Percentiles rank a stretch among this genome's conserved stretches.
Conservation (phyloP, 2,113 vertebrate species). For the Nibea albiflora region DNA sequence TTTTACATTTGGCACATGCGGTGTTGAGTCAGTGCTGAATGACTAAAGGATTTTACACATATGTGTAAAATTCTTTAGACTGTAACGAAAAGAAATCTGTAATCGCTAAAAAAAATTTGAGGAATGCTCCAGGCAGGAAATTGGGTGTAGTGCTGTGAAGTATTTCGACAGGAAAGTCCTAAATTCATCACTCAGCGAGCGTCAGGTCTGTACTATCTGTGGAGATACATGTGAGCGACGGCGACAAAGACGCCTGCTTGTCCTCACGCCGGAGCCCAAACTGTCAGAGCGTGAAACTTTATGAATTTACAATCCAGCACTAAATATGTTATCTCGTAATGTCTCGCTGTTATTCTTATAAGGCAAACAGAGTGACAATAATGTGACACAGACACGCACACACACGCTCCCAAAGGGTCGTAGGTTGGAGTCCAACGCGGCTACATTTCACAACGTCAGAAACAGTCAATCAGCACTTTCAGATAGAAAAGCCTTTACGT, state of each 20-base stretch:
- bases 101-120: constrained; percentile 34
- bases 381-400: constrained; percentile 49
- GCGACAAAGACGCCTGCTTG: constrained; percentile 8
- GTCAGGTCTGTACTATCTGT: not conserved
- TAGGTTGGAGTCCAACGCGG: constrained; percentile 71
- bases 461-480: constrained; percentile 50
- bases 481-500: constrained; percentile 20
- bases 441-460: constrained; percentile 63
- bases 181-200: not conserved
- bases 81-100: constrained; percentile 14
- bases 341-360: constrained; percentile 27
- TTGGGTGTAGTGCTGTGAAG: not conserved
- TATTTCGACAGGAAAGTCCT: constrained; percentile 33
- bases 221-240: not conserved
- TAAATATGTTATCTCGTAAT: constrained; percentile 44
- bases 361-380: constrained; percentile 40
- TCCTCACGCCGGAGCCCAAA: not conserved
- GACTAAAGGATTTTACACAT: constrained; percentile 4
- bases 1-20: constrained; percentile 40
- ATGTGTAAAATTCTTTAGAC: constrained; percentile 3
- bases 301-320: constrained; percentile 65
- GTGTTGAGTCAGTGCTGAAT: constrained; percentile 32
- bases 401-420: constrained; percentile 30
- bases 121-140: constrained; percentile 18
- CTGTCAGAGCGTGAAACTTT: constrained; percentile 49